Base-by-base conservation (phyloP, 2,113 vertebrate genomes). In the Misgurnus anguillicaudatus region DNA sequence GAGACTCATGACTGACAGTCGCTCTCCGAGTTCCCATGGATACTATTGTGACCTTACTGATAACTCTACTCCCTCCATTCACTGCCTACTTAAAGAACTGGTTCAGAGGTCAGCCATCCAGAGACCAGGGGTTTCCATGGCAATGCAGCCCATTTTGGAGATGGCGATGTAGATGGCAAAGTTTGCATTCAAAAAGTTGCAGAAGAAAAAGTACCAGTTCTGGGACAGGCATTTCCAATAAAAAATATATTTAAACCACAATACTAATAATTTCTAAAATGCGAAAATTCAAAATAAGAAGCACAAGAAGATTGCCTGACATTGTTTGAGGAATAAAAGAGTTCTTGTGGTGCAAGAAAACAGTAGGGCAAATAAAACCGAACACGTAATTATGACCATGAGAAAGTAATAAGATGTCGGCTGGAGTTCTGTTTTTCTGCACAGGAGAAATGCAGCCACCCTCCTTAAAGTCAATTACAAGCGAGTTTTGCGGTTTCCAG, bases 31-130 rank as follows among this genome's bases (percentile, higher is more conserved):
- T 81, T 81, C 31, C 80, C 72, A 76, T 81, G 80, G 72, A 75
- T 53, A 81, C 80, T 68, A 76, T 76, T 81, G 80, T 81, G 80
- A 81, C 73, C 80, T 76, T 57, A 81, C 64, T 81, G 80, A 75
- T 81, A 81, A 76, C 80, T 60, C 66, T 60, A 68, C 65, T 81
- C 80, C 64, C 41, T 75, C 74, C 72, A 76, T 81, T 81, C 64
- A 75, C 63, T 39, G 64, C 42, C 65, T 58, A 62, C 42, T 68
- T 75, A 81, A 75, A 81, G 80, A 75, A 80, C 70, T 80, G 78
- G 78, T 80, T 76, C 80, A 81, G 58, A 76, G 80, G 80, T 81
- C 80, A 76, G 80, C 73, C 73, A 76, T 81, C 73, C 80, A n/a
- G 53, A 62, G 80, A 76, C 72, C 73, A 76, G 58, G 72, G 42